These are phyloP conservation scores for Drosophila sproati DNA, from an alignment of 1,140 invertebrate species.

Conservation along the genomic window DNA sequence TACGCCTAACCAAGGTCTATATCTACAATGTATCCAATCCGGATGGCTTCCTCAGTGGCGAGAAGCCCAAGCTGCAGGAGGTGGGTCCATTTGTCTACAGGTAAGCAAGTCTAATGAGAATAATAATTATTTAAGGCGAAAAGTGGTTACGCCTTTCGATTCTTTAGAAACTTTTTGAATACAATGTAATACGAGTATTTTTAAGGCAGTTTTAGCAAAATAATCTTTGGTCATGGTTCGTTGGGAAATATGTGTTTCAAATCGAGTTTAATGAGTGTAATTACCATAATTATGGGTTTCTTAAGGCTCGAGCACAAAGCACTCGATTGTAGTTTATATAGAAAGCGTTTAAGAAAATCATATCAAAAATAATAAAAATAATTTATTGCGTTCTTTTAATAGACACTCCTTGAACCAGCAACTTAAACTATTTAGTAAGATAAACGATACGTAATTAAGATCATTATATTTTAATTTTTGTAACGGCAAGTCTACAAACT, in stretches of 20 bases:
- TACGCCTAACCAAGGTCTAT: constrained; percentile 94
- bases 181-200: constrained; percentile 45
- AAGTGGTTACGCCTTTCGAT: constrained; percentile 61
- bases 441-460: neutral
- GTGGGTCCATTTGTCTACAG: constrained; percentile 94
- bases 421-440: neutral
- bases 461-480: neutral
- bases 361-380: constrained; percentile 2
- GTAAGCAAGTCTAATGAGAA: constrained; percentile 85
- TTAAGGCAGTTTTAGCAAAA: constrained; percentile 51
- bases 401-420: neutral
- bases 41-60: constrained; percentile 91
- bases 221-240: constrained; percentile 62
- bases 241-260: constrained; percentile 49
- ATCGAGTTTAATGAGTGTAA: constrained; percentile 61
- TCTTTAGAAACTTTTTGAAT: constrained; percentile 24
- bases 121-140: neutral
- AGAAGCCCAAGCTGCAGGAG: constrained; percentile 93
- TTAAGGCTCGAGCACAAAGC: constrained; percentile 3
- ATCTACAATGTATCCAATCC: constrained; percentile 95
- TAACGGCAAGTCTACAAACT: too few species aligned
- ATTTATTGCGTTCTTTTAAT: neutral
- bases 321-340: constrained; percentile 10
- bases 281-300: constrained; percentile 60
- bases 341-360: constrained; percentile 25